Base-by-base conservation (phyloP, 1,140 invertebrate species). In the Diachasmimorpha longicaudata region DNA sequence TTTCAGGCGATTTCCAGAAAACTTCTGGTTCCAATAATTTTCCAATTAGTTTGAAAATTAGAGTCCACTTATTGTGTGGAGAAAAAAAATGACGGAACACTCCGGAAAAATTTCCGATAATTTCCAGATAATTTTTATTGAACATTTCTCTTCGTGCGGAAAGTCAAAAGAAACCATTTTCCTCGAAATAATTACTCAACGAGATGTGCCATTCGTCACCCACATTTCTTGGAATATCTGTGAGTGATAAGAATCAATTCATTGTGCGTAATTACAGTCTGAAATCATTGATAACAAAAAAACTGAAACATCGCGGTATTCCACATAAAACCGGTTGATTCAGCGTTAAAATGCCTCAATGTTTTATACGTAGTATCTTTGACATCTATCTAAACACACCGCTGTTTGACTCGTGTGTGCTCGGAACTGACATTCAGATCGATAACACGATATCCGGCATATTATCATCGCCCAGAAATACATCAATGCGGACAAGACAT, bases 311-410 rank as follows among this genome's bases (percentile, higher is more conserved):
- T 14, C 23, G 16, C 21, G 21, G 23, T 10, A 14, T 25, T 23
- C 23, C 58, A 25, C 21, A 63, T 63, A 25, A 63, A 63, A 25
- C 14, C 58, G 23, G 23, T 63, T 63, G 19, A 63, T 63, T 63
- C 58, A 63, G 23, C 23, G 58, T 23, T 63, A 13, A 23, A 63
- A 63, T 25, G 58, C 23, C 10, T 25, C 14, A 25, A 0, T 11
- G 58, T 11, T 23, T 11, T 31, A 8, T 63, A 25, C 14, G 8
- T 55, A 19, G 6, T 63, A 63, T 63, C 58, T 63, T 63, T 25
- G 58, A 63, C 58, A 63, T 63, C 58, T 63, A 63, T 23, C 58
- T 63, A 13, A 63, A 63, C 58, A 63, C 58, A 63, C 58, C n/a
- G 48, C 48, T 23, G 58, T 63, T 63, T 63, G 58, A 63, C 58